phyloP scores from a whole-genome alignment of 1,140 invertebrate species.

The Sarcophaga bullata region DNA sequence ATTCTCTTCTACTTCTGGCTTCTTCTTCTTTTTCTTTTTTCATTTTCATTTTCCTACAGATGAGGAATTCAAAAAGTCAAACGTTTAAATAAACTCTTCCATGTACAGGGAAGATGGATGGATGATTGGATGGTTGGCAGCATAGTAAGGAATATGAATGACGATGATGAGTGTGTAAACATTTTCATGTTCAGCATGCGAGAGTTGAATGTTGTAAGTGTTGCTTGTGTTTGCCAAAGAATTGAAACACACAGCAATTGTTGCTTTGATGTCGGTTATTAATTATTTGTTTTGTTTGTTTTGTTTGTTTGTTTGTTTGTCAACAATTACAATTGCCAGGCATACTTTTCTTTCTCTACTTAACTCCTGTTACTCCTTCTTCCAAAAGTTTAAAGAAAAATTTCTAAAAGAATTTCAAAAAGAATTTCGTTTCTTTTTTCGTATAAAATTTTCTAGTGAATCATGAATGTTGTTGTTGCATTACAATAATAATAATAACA shows the following conservation, averaged over 20 bases:
- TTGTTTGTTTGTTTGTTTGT: neutral
- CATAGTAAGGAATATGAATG: neutral
- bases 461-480: neutral
- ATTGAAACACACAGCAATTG: too few relatives aligned
- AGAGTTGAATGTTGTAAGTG: too few relatives aligned
- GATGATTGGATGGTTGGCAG: neutral
- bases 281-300: constrained; percentile 40
- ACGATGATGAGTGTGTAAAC: neutral
- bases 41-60: neutral
- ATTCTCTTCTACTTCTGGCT: neutral
- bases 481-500: neutral
- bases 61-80: constrained; percentile 12
- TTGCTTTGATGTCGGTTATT: constrained; percentile 21
- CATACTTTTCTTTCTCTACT: neutral
- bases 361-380: neutral
- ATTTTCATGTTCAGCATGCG: too few relatives aligned
- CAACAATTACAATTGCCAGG: neutral
- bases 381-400: neutral
- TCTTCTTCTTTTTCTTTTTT: neutral
- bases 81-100: constrained; percentile 15
- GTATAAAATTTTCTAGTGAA: neutral
- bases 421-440: neutral
- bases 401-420: neutral
- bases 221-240: too few relatives aligned
- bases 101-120: neutral